Evolutionary conservation across 1,140 invertebrate genomes (phyloP).

Genomic region (Lepidostoma basale): DNA sequence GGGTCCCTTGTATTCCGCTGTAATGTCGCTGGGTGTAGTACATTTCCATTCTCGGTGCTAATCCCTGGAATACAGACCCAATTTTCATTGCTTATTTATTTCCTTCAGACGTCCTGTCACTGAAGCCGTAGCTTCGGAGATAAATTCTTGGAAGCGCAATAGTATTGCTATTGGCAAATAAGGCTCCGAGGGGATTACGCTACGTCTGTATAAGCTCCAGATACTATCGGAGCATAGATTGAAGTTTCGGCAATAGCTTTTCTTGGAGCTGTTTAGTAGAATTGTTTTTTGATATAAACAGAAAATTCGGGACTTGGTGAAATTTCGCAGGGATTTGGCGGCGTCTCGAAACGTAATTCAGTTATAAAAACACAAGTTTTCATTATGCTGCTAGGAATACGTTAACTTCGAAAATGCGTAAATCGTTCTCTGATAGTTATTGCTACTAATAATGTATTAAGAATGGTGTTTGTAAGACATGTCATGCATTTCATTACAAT

Average conservation of each 20-base stretch:
- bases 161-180: conserved; percentile 25
- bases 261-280: conserved; percentile 16
- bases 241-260: conserved; percentile 25
- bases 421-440: no score
- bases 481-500: no score
- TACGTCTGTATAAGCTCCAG: conserved; percentile 7
- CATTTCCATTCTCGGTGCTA: background rate
- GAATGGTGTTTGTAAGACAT: no score
- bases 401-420: no score
- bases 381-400: no score
- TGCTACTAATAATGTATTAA: no score
- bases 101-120: background rate
- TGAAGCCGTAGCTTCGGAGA: background rate
- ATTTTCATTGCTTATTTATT: conserved; percentile 7
- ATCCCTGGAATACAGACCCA: background rate
- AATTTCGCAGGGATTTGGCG: no score
- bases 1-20: background rate
- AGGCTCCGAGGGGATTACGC: conserved; percentile 17
- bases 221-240: conserved; percentile 21
- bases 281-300: conserved; percentile 15
- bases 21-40: background rate
- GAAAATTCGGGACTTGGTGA: no score
- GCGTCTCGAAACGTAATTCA: no score
- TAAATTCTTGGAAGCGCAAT: conserved; percentile 7
- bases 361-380: no score